A percentile compares a stretch with the other conserved stretches of the same genome.
Conservation (phyloP, 1,140 invertebrate species). For the Hyphantria cunea region DNA sequence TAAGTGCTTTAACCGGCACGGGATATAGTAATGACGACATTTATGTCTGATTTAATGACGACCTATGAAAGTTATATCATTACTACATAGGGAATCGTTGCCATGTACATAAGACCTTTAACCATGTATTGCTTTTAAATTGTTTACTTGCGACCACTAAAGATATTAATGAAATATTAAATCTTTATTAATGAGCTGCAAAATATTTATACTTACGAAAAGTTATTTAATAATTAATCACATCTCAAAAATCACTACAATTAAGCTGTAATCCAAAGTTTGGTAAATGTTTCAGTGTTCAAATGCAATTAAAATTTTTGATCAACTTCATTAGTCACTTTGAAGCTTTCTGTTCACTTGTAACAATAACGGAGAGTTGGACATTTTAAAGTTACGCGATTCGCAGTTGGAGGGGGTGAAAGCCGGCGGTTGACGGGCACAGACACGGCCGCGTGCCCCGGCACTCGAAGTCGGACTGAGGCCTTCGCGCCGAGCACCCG, state of each 20-base stretch:
- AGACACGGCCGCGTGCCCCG: conserved; percentile 34
- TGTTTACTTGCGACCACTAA: background rate
- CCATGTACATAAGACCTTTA: too few species aligned
- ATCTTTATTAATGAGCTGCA: conserved; percentile 1
- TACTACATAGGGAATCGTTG: too few species aligned
- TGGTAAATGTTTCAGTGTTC: conserved; percentile 23
- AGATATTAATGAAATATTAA: background rate
- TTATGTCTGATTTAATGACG: too few species aligned
- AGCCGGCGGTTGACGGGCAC: conserved; percentile 21
- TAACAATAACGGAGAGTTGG: conserved; percentile 37
- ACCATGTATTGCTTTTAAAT: background rate
- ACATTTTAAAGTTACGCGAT: conserved; percentile 61
- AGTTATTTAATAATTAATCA: conserved; percentile 59
- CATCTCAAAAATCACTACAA: conserved; percentile 61
- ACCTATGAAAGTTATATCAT: too few species aligned
- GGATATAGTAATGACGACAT: too few species aligned
- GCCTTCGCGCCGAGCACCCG: conserved; percentile 46
- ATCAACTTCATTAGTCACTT: conserved; percentile 58
- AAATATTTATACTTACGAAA: conserved; percentile 63
- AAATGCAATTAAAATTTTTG: conserved; percentile 27
- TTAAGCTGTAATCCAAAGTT: conserved; percentile 44
- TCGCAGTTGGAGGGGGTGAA: conserved; percentile 29
- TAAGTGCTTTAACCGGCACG: too few species aligned
- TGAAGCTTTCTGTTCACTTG: conserved; percentile 45
- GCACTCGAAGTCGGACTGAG: conserved; percentile 53